A percentile compares a stretch with the other conserved stretches of the same genome.
These are phyloP conservation scores for Centrocercus urophasianus DNA, from an alignment of 2,113 vertebrate species.

Conservation along the genomic window DNA sequence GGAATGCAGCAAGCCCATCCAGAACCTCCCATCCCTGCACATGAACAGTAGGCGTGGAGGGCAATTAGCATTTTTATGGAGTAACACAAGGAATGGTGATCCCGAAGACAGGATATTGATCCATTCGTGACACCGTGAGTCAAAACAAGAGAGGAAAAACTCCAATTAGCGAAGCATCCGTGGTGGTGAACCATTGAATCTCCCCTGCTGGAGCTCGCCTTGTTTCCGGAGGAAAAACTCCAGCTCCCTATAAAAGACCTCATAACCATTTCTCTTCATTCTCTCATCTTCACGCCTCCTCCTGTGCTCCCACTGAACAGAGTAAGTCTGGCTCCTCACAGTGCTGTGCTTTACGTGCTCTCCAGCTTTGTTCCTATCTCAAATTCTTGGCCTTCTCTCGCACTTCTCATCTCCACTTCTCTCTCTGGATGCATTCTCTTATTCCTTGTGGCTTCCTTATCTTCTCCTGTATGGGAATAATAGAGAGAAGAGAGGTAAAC, in stretches of 20 bases:
- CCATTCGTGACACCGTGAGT: background rate
- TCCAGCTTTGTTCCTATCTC: background rate
- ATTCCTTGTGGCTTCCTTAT: background rate
- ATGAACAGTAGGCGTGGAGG: background rate
- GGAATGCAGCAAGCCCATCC: background rate
- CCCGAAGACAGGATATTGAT: background rate
- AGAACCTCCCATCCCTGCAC: fast-evolving
- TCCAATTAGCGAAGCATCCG: background rate
- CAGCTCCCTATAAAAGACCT: background rate
- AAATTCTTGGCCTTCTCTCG: background rate
- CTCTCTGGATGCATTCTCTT: background rate
- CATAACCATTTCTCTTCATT: fast-evolving
- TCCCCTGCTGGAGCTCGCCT: background rate
- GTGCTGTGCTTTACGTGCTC: fast-evolving
- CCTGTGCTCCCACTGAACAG: background rate
- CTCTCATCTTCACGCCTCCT: background rate
- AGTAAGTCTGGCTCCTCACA: background rate
- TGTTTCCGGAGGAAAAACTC: background rate
- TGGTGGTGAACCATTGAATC: conserved; percentile 17
- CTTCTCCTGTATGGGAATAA: background rate
- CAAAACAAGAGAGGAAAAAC: background rate
- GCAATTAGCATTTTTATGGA: conserved; percentile 28
- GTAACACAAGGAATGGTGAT: background rate
- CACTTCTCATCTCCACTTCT: fast-evolving
- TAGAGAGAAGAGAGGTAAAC: fast-evolving